Evolutionary conservation across 2,797 vertebrate species (phyloP), one percentile per base, ranked within the genome.

Genomic region (Manis pentadactyla): DNA sequence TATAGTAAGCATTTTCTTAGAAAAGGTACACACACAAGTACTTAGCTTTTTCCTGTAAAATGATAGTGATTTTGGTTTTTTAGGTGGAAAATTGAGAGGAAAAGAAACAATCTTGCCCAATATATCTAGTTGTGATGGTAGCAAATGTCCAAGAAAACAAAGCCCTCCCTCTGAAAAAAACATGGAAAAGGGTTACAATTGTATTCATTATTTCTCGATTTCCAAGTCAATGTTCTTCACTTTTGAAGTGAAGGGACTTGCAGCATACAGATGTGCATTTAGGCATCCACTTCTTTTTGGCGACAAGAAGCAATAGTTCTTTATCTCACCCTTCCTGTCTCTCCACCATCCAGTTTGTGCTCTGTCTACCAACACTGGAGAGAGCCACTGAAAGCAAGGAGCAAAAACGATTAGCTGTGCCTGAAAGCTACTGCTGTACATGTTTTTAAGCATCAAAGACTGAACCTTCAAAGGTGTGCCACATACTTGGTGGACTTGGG

Each of bases 11-110:
- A 46, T 82, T 71, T 89, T 61, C 25, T 69, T 79, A 42, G 11
- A 79, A 95, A 83, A 71, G 2, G 18, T 66, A 61, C 5, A 66
- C 13, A 46, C 49, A 49, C 31, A 77, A 59, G 68, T 71, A 5
- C 0, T 88, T 93, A 53, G 0, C 23, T 17, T 93, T 96, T 64
- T 84, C 13, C 29, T 77, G 0, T 15, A 53, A 39, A n/a, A 81
- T 61, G 27, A 92, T 7, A 82, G 69, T 69, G 42, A 66, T 68
- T 23, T 88, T 42, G 37, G 46, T n/a, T 83, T 86, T 73, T 79
- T 17, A 53, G 19, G 14, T 91, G 10, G 34, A 71, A 74, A 87
- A 66, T 14, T 53, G 82, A 71, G 46, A 59, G 4, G 49, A 15
- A 83, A 25, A 92, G 46, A 95, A 66, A 42, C 4, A 37, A 1